A percentile compares a stretch with the other conserved stretches of the same genome.
These are phyloP conservation scores for Betta splendens DNA, from an alignment of 2,797 vertebrate species.

Conservation along the genomic window DNA sequence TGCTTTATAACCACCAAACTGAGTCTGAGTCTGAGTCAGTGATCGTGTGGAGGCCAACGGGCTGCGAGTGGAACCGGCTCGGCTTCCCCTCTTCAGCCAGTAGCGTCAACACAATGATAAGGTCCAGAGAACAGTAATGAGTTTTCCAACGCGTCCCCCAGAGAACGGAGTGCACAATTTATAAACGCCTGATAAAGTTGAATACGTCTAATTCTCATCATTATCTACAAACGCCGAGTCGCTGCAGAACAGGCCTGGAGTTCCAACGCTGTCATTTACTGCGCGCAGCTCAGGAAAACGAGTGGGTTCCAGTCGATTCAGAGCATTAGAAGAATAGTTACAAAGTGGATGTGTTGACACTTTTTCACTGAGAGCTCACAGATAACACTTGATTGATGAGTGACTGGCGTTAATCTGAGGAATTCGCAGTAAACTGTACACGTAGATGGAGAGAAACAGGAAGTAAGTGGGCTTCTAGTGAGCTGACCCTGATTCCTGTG, in stretches of 20 bases:
- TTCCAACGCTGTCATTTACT: background rate
- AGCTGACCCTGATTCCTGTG: conserved; percentile 9
- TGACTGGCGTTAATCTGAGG: too few relatives aligned
- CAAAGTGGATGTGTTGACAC: too few relatives aligned
- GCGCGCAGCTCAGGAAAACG: background rate
- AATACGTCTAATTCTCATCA: too few relatives aligned
- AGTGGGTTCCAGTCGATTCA: too few relatives aligned
- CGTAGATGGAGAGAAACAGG: background rate
- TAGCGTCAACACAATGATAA: background rate
- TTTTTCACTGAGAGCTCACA: too few relatives aligned
- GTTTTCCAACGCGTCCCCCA: background rate
- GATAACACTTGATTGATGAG: too few relatives aligned
- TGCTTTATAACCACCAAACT: background rate
- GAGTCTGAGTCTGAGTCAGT: background rate
- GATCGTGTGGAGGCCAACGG: background rate
- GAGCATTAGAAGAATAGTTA: too few relatives aligned
- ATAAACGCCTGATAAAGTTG: background rate
- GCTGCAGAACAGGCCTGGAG: background rate
- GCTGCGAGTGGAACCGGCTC: background rate
- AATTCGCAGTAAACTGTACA: too few relatives aligned
- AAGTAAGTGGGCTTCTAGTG: conserved; percentile 10
- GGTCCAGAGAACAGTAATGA: background rate
- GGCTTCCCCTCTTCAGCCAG: background rate
- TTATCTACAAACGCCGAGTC: background rate
- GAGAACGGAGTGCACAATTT: background rate